A percentile compares a stretch with the other conserved stretches of the same genome.
These are phyloP conservation scores for Tupiocoris notatus DNA, from an alignment of 2,888 invertebrate genomes.

Conservation along the genomic window DNA sequence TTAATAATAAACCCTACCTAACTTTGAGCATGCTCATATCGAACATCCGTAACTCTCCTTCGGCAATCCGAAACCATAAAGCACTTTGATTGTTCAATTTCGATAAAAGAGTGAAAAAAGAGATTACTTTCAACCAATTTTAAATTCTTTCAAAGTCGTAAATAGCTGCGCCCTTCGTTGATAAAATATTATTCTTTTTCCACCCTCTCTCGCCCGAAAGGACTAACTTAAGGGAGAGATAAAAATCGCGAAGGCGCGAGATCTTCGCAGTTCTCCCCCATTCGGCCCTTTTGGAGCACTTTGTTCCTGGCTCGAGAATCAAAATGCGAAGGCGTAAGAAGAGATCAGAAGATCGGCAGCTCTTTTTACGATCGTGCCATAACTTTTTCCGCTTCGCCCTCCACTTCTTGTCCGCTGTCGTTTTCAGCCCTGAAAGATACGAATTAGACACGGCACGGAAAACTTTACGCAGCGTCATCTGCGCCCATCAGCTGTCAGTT, in stretches of 20 bases:
- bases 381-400: constrained; percentile 4
- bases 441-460: constrained; percentile 38
- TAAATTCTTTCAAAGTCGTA: too few species aligned
- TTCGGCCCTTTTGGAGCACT: constrained; percentile 10
- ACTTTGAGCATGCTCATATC: too few species aligned
- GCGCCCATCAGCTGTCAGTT: constrained; percentile 41
- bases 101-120: too few species aligned
- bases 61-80: too few species aligned
- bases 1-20: too few species aligned
- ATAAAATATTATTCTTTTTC: too few species aligned
- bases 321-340: not conserved
- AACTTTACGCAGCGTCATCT: constrained; percentile 39
- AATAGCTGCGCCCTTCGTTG: too few species aligned
- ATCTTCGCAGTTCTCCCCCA: constrained; percentile 10
- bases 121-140: too few species aligned
- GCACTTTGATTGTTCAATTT: too few species aligned
- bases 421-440: not conserved
- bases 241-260: constrained; percentile 31
- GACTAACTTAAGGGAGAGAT: constrained; percentile 32
- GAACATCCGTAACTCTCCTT: too few species aligned
- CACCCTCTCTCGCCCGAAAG: too few species aligned
- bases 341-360: not conserved
- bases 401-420: constrained; percentile 8
- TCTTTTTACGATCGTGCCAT: constrained; percentile 35
- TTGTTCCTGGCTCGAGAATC: constrained; percentile 38